Conservation (phyloP, 2,113 vertebrate species). For the Alexandromys fortis region DNA sequence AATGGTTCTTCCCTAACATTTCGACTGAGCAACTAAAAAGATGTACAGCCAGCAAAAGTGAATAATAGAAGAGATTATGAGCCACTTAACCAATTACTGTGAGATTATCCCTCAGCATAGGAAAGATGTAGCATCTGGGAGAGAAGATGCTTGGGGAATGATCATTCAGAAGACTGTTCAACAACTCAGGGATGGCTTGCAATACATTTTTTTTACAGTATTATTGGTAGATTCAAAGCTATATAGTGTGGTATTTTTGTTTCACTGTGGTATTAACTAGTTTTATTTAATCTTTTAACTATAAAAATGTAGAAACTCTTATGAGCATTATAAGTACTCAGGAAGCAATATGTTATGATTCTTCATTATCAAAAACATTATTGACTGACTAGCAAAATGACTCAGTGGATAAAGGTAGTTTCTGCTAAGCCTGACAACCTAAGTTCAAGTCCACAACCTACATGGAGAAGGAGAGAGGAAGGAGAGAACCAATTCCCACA, state of each 20-base stretch:
- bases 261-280: neutral
- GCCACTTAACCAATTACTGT: too few relatives aligned
- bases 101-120: neutral
- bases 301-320: neutral
- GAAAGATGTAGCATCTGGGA: neutral
- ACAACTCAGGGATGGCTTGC: neutral
- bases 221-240: neutral
- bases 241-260: neutral
- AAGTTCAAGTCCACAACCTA: neutral
- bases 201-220: neutral
- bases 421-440: neutral
- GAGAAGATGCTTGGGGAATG: neutral
- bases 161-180: neutral
- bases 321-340: neutral
- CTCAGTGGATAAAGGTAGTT: neutral
- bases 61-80: neutral
- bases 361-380: neutral
- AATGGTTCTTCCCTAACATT: neutral
- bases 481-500: neutral
- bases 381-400: neutral
- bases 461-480: too few relatives aligned
- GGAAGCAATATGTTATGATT: neutral
- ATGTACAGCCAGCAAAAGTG: neutral
- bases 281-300: neutral
- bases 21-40: neutral